Evolutionary conservation across 30 jellyfish, hydroid and myxozoan species (phyloP).

Genomic region (Aurelia coerulea): DNA sequence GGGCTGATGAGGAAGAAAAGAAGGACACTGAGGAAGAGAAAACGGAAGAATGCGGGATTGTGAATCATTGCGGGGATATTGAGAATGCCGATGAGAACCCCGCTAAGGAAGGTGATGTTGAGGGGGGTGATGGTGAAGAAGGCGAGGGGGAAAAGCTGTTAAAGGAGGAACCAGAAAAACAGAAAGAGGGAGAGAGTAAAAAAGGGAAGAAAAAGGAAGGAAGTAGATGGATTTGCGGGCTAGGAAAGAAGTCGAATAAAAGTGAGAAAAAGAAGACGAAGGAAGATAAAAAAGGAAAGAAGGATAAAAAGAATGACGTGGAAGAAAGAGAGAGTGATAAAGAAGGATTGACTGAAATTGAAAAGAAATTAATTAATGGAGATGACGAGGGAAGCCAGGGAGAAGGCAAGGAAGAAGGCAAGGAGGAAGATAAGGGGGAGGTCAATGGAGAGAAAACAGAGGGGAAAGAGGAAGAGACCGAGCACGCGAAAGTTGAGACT

Average conservation of each 20-base stretch:
- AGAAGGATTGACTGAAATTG: constrained; percentile 32
- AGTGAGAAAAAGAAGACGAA: constrained; percentile 40
- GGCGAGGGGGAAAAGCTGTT: constrained; percentile 18
- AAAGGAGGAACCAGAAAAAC: constrained; percentile 16
- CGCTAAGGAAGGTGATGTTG: not conserved
- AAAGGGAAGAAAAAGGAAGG: constrained; percentile 55
- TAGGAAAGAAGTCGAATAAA: constrained; percentile 48
- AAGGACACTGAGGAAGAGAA: constrained; percentile 13
- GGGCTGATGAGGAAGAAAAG: no score
- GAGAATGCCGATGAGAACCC: constrained; percentile 10
- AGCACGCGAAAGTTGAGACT: constrained; percentile 14
- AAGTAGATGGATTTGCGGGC: constrained; percentile 58
- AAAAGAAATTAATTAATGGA: constrained; percentile 29
- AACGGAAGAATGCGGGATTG: not conserved
- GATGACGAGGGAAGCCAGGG: constrained; percentile 27
- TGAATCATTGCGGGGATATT: not conserved
- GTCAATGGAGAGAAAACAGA: not conserved
- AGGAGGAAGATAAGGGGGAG: no score
- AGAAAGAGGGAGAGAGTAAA: constrained; percentile 21
- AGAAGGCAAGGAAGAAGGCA: no score
- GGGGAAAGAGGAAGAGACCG: not conserved
- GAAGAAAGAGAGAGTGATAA: constrained; percentile 27
- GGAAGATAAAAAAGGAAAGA: constrained; percentile 34
- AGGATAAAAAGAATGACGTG: not conserved
- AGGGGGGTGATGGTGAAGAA: constrained; percentile 4